A percentile compares a stretch with the other conserved stretches of the same genome.
phyloP scores from a whole-genome alignment of 1,140 invertebrate species.

The Eciton burchellii region DNA sequence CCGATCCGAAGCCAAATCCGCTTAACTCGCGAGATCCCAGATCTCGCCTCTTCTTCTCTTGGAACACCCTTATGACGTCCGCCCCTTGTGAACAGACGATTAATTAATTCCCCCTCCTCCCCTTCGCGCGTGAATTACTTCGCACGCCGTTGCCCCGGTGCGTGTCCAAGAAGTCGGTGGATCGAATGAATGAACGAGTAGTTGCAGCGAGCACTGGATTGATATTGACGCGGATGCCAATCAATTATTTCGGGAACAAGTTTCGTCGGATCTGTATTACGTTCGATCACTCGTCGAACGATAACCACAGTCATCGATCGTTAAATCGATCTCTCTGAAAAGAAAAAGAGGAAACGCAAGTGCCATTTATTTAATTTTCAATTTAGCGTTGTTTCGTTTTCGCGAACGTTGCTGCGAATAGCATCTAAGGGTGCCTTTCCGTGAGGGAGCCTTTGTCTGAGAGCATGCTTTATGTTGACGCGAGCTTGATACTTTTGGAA shows the following conservation, averaged over 20 bases:
- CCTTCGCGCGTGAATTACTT: slow-evolving; percentile 34
- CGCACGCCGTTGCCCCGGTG: neutral
- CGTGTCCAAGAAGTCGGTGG: slow-evolving; percentile 4
- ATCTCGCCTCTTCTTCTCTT: neutral
- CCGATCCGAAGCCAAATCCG: slow-evolving; percentile 55
- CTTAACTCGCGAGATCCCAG: slow-evolving; percentile 53
- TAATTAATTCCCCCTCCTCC: too few species aligned
- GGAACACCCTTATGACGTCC: slow-evolving; percentile 35
- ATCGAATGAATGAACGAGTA: slow-evolving; percentile 31
- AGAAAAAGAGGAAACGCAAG: neutral
- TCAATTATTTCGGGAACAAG: slow-evolving; percentile 42
- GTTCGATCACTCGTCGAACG: slow-evolving; percentile 9
- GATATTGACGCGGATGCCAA: slow-evolving; percentile 46
- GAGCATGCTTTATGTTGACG: neutral
- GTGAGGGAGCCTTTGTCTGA: slow-evolving; percentile 23
- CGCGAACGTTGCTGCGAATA: slow-evolving; percentile 1
- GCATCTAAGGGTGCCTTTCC: slow-evolving; percentile 3
- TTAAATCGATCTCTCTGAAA: slow-evolving; percentile 43
- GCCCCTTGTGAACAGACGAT: neutral
- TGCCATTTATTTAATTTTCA: slow-evolving; percentile 22
- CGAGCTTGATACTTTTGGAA: neutral
- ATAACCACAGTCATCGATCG: slow-evolving; percentile 15
- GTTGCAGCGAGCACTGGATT: slow-evolving; percentile 22
- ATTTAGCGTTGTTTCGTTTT: slow-evolving; percentile 48
- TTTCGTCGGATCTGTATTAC: slow-evolving; percentile 34